These are phyloP conservation scores for Noctua janthina DNA, from an alignment of 2,888 invertebrate genomes.

Conservation along the genomic window DNA sequence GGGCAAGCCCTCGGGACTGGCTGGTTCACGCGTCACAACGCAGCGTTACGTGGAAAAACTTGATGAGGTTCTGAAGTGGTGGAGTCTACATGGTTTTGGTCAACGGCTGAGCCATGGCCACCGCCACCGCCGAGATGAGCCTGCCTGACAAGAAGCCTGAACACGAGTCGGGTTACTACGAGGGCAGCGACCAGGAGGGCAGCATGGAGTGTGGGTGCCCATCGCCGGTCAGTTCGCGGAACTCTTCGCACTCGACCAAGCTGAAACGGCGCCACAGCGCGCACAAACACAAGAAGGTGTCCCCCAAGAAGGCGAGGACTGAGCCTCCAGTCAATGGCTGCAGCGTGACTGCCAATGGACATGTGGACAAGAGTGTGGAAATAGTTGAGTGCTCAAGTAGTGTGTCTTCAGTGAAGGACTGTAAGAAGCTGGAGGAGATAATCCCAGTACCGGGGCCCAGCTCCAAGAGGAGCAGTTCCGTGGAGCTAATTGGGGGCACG, in stretches of 20 bases:
- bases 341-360: slow-evolving; percentile 68
- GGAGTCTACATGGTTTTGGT: slow-evolving; percentile 84
- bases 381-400: slow-evolving; percentile 80
- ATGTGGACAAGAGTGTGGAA: slow-evolving; percentile 84
- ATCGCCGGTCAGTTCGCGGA: slow-evolving; percentile 85
- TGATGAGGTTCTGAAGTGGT: slow-evolving; percentile 69
- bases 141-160: slow-evolving; percentile 92
- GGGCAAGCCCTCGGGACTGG: slow-evolving; percentile 36
- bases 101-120: slow-evolving; percentile 87
- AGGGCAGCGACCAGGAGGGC: slow-evolving; percentile 93
- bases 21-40: slow-evolving; percentile 40
- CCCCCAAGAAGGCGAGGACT: slow-evolving; percentile 79
- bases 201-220: slow-evolving; percentile 89
- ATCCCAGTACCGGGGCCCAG: slow-evolving; percentile 81
- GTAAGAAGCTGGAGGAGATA: slow-evolving; percentile 75
- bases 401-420: slow-evolving; percentile 74
- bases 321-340: slow-evolving; percentile 81
- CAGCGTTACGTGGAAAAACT: slow-evolving; percentile 58
- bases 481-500: slow-evolving; percentile 86
- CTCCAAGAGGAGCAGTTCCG: slow-evolving; percentile 83
- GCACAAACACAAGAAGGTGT: slow-evolving; percentile 82
- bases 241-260: slow-evolving; percentile 86
- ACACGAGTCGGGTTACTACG: slow-evolving; percentile 96
- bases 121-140: slow-evolving; percentile 90
- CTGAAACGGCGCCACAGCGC: slow-evolving; percentile 84